Evolutionary conservation across 2,797 vertebrate species (phyloP).

Genomic region (Coracias cyanogaster): DNA sequence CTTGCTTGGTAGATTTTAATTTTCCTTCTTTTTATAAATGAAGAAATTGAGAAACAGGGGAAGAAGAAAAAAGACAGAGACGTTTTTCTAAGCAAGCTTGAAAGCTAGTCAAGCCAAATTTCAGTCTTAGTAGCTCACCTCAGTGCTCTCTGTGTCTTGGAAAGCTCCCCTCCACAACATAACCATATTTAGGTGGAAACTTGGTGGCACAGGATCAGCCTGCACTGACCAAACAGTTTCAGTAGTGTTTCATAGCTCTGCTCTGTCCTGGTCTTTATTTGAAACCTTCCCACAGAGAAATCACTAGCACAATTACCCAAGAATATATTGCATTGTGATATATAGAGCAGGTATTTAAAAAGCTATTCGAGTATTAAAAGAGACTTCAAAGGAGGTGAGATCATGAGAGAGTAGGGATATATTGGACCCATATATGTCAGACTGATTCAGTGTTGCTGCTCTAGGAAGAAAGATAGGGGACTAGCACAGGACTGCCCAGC

Average conservation of each 20-base stretch:
- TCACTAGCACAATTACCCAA: not conserved
- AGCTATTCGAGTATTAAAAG: conserved; percentile 20
- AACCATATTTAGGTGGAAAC: not conserved
- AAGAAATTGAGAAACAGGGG: not conserved
- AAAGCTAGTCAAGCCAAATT: not conserved
- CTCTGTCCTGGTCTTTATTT: not conserved
- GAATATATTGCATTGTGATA: conserved; percentile 27
- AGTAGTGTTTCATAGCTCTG: not conserved
- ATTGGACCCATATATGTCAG: not conserved
- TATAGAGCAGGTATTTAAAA: conserved; percentile 46
- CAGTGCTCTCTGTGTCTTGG: not conserved
- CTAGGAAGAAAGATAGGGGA: not conserved
- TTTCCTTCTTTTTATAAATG: not conserved
- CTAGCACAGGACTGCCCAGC: not conserved
- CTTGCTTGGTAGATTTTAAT: not conserved
- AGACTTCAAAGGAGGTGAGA: conserved; percentile 31
- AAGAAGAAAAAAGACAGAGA: not conserved
- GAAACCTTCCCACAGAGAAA: not conserved
- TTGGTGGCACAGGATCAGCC: not conserved
- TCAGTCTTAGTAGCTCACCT: not conserved
- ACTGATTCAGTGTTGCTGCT: not conserved
- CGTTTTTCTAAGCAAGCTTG: not conserved
- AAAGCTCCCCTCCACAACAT: not conserved
- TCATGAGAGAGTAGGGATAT: not conserved
- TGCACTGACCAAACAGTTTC: not conserved